These are phyloP conservation scores for Chiroxiphia lanceolata DNA, from an alignment of 2,797 vertebrate genomes.

Conservation along the genomic window DNA sequence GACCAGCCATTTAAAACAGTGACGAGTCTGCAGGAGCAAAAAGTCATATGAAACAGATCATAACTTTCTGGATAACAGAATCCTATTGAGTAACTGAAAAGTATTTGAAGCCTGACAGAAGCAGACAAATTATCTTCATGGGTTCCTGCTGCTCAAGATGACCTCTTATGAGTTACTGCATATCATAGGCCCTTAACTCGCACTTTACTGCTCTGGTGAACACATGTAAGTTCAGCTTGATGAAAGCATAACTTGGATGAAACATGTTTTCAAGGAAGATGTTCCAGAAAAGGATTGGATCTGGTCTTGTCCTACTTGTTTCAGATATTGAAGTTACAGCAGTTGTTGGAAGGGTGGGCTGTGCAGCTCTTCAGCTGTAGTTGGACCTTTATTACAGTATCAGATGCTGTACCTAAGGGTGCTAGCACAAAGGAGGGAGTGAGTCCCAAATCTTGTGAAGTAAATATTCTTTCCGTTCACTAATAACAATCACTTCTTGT, in stretches of 20 bases:
- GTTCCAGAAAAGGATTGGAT: not conserved
- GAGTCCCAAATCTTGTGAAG: not conserved
- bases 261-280: not conserved
- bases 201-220: not conserved
- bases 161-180: not conserved
- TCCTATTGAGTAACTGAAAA: not conserved
- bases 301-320: not conserved
- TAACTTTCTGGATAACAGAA: not conserved
- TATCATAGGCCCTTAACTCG: not conserved
- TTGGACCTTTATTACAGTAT: not conserved
- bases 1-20: not conserved
- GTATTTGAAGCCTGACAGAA: not conserved
- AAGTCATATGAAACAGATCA: not conserved
- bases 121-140: not conserved
- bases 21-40: not conserved
- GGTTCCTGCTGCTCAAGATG: not conserved
- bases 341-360: not conserved
- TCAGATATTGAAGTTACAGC: not conserved
- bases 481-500: not conserved
- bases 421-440: not conserved
- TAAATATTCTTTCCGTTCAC: not conserved
- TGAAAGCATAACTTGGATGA: not conserved
- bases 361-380: not conserved
- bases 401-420: not conserved
- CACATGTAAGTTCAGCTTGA: accelerated